phyloP scores from a whole-genome alignment of 2,888 invertebrate species.

The Drosophila bunnanda region DNA sequence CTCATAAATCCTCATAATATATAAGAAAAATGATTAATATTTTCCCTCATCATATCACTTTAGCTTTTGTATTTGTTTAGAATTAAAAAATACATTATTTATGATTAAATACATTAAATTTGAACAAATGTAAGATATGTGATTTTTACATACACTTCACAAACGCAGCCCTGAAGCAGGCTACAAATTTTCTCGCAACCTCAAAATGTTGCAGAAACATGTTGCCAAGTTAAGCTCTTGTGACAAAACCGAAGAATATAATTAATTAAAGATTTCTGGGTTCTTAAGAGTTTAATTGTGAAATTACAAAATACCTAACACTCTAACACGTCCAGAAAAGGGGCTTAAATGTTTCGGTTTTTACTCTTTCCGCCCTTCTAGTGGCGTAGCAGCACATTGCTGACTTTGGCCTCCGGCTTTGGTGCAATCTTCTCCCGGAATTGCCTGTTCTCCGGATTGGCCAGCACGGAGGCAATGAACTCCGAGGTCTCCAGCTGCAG shows the following conservation, averaged over 20 bases:
- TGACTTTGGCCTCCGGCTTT: constrained; percentile 59
- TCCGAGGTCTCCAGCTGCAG: constrained; percentile 88
- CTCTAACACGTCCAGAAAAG: constrained; percentile 13
- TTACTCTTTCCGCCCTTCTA: constrained; percentile 10
- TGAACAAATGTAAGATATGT: not conserved
- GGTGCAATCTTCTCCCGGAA: constrained; percentile 72
- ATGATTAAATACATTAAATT: not conserved
- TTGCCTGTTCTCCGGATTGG: constrained; percentile 85
- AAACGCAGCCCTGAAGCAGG: constrained; percentile 59
- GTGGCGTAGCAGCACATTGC: constrained; percentile 68
- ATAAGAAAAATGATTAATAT: no score
- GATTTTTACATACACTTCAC: not conserved
- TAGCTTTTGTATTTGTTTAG: not conserved
- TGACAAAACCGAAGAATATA: not conserved
- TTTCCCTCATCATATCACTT: constrained; percentile 1
- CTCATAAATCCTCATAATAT: no score
- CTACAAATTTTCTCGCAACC: constrained; percentile 20
- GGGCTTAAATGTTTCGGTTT: constrained; percentile 3
- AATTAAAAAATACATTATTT: not conserved
- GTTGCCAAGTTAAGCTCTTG: not conserved
- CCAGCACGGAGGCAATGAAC: constrained; percentile 87
- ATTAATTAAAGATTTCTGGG: not conserved
- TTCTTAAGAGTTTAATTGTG: not conserved
- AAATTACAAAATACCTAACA: not conserved
- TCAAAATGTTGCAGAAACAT: constrained; percentile 18